Base-by-base conservation (phyloP, 1,140 invertebrate species). In the Gerris buenoi region DNA sequence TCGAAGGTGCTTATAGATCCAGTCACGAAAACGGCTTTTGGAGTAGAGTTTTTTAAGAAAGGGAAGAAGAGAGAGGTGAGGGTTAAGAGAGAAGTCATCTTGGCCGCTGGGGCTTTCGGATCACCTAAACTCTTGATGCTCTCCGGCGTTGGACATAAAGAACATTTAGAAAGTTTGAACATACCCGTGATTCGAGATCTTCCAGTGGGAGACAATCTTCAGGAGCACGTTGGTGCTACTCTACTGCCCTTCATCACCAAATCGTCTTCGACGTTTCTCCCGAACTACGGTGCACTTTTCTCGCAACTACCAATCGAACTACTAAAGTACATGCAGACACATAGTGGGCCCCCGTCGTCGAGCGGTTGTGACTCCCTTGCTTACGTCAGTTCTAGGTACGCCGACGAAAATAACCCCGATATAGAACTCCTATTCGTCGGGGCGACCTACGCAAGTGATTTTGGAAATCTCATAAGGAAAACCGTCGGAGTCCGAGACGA, bases 211-310 rank as follows among this genome's bases (percentile, higher is more conserved):
- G 66, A 80, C 33, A 83, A 84, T 73, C 79, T 86, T 64, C 83
- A 86, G 73, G 86, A 89, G 73, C 88, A 90, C 72, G 73, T 86
- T 25, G 89, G 87, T 0, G 82, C 87, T 61, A 83, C 83, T 26
- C 84, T 83, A 1, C 76, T 89, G 60, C 84, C 83, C 0, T 89
- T 88, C 71, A 76, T 85, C 25, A 82, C 88, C 0, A 86, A 88
- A 69, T 79, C 84, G 27, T 82, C 79, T 1, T 78, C 82, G 1
- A 80, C 83, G 1, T 79, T 85, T 2, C 27, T 64, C 25, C 63
- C 64, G 10, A 2, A 29, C 27, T 67, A 69, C 33, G 59, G 33
- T 18, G 18, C 5, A 18, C 33, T 69, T 14, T 15, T 72, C 1
- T 25, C 56, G n/a, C 71, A 68, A 3, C 0, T 63, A 0, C 29